Percentiles rank a stretch among this genome's conserved stretches.
phyloP scores from a whole-genome alignment of 2,113 vertebrate genomes.

The Crotophaga sulcirostris region DNA sequence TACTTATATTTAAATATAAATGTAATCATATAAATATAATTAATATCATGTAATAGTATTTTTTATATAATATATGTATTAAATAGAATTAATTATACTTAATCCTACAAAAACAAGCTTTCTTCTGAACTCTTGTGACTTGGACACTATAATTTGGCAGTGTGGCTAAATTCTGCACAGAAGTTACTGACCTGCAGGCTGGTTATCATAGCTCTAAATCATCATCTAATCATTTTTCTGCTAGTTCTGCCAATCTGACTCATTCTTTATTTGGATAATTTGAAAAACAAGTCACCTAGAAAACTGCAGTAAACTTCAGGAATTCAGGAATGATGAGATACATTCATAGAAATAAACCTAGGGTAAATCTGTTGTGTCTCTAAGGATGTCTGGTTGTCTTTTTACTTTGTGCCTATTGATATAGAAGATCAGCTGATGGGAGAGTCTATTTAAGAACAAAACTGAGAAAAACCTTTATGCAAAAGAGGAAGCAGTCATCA shows the following conservation, averaged over 20 bases:
- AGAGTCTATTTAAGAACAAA: background rate
- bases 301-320: background rate
- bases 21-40: background rate
- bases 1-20: background rate
- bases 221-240: background rate
- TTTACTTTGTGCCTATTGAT: background rate
- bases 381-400: background rate
- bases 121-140: background rate
- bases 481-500: background rate
- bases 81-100: background rate
- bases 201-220: background rate
- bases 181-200: background rate
- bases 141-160: background rate
- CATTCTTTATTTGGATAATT: background rate
- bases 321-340: background rate
- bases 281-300: background rate
- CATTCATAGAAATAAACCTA: background rate
- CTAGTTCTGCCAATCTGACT: background rate
- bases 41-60: background rate
- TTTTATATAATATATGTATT: background rate
- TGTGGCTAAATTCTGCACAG: background rate
- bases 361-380: background rate
- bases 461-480: background rate
- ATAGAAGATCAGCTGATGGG: background rate
- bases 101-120: background rate